Conservation (phyloP, 2,888 invertebrate species). For the Ganaspis brasiliensis region DNA sequence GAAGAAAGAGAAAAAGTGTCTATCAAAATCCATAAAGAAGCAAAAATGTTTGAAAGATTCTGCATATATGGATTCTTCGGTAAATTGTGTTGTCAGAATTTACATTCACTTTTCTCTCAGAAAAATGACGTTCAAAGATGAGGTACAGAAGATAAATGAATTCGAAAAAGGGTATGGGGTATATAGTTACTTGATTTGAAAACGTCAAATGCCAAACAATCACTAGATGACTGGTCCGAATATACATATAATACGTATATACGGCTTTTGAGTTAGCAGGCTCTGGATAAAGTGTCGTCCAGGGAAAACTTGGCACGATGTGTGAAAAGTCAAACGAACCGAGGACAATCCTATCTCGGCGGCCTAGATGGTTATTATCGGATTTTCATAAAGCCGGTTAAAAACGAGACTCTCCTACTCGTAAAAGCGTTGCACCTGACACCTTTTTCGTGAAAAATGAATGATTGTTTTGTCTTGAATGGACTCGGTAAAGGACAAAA, state of each 20-base stretch:
- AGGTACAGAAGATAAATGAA: conserved; percentile 9
- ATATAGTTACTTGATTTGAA: neutral
- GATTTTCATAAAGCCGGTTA: conserved; percentile 71
- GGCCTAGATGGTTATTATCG: conserved; percentile 65
- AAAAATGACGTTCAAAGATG: neutral
- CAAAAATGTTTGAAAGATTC: neutral
- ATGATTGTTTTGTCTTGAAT: conserved; percentile 22
- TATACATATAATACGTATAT: neutral
- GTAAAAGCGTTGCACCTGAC: conserved; percentile 55
- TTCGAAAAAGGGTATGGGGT: neutral
- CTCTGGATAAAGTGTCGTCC: conserved; percentile 45
- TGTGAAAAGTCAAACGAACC: conserved; percentile 4
- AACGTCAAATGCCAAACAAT: conserved; percentile 30
- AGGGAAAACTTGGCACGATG: conserved; percentile 11
- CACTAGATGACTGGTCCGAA: neutral
- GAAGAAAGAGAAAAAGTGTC: neutral
- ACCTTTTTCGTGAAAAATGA: conserved; percentile 49
- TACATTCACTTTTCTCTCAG: conserved; percentile 1
- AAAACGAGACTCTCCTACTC: conserved; percentile 55
- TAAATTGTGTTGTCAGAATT: conserved; percentile 11
- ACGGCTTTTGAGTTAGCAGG: conserved; percentile 53
- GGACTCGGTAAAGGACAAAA: conserved; percentile 2
- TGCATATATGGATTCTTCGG: neutral
- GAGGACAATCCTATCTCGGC: conserved; percentile 57
- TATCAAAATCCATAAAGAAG: neutral